A percentile compares a stretch with the other conserved stretches of the same genome.
phyloP scores from a whole-genome alignment of 1,140 invertebrate species.

The Whitmania pigra region DNA sequence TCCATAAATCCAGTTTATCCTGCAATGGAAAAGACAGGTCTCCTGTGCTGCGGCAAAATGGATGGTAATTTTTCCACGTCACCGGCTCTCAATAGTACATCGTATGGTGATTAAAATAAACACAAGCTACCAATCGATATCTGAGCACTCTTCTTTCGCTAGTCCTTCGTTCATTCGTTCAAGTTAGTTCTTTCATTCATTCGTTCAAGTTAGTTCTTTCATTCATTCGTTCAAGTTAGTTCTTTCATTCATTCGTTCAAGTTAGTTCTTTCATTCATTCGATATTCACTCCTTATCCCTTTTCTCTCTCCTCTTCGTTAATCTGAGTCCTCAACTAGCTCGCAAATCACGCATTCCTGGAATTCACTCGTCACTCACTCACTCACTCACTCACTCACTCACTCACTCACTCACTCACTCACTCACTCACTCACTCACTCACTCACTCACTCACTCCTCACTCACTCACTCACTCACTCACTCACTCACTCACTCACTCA shows the following conservation, averaged over 20 bases:
- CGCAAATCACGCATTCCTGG: neutral
- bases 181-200: neutral
- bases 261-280: neutral
- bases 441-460: constrained; percentile 14
- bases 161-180: too few relatives aligned
- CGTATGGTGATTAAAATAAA: too few relatives aligned
- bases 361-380: constrained; percentile 3
- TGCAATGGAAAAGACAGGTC: too few relatives aligned
- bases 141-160: too few relatives aligned
- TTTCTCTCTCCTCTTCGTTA: neutral
- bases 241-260: too few relatives aligned
- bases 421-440: constrained; percentile 16
- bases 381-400: constrained; percentile 14
- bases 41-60: too few relatives aligned
- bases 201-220: neutral
- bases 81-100: too few relatives aligned
- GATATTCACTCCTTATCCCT: neutral
- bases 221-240: too few relatives aligned
- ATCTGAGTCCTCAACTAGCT: neutral
- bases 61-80: too few relatives aligned
- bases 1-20: too few relatives aligned
- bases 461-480: constrained; percentile 17
- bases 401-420: constrained; percentile 12
- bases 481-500: neutral
- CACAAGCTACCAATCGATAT: too few relatives aligned